Base-by-base conservation (phyloP, 2,113 vertebrate genomes). In the Chroicocephalus ridibundus region DNA sequence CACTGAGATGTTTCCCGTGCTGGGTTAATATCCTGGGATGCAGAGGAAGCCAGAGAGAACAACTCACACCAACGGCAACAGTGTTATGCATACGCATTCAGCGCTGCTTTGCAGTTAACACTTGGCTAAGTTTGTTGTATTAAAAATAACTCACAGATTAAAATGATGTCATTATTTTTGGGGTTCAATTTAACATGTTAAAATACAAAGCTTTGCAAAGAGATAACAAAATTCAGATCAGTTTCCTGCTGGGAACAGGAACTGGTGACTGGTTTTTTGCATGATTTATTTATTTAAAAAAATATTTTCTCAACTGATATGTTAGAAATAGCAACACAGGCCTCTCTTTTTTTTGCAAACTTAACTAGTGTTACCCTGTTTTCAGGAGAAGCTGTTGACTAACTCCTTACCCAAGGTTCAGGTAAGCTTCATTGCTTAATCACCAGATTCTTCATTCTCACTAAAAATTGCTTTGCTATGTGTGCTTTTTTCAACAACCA, bases 141-240 rank as follows among this genome's bases (percentile, higher is more conserved):
- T 93, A 96, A 88, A 94, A 93, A 82, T 72, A 96, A 83, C 62
- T 80, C 85, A 77, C 40, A 46, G 96, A 93, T 94, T 87, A 71
- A 93, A 96, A 93, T 6, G 0, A 82, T 94, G 86, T 86, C 47
- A 62, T 91, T 82, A 87, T 82, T 94, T 90, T 84, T 61, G 61
- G 62, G 49, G 62, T 82, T 91, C 27, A 34, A 1, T 57, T 86
- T 94, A 93, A 74, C 75, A 88, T 26, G 94, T 90, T 83, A 62
- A 85, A 71, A 74, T 80, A 86, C 47, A 90, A 82, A 83, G 71
- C 36, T 92, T 70, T 83, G 58, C 12, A 27, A 88, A 88, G 54
- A n/a, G 27, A 19, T 65, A 90, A 75, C 31, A 87, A 85, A 91
- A 88, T 77, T 58, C 69, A 60, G 51, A 75, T 90, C 34, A 55